These are phyloP conservation scores for Epinotia ramella DNA, from an alignment of 2,888 invertebrate genomes.

Conservation along the genomic window DNA sequence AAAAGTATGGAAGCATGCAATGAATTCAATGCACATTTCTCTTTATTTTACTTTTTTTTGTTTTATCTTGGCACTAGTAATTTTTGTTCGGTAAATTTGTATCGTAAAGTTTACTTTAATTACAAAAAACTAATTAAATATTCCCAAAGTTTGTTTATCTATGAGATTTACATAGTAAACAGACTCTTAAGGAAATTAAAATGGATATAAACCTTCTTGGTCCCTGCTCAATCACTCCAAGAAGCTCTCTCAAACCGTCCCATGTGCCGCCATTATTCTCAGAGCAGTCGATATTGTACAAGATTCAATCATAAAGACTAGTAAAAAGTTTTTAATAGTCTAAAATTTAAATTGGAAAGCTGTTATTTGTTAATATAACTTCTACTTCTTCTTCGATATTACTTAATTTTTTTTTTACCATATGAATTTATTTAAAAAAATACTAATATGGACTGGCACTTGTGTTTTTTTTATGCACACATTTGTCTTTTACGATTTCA, in stretches of 20 bases:
- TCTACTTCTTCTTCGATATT: not conserved
- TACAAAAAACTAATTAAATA: constrained; percentile 47
- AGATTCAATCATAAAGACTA: not conserved
- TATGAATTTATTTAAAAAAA: too few species aligned
- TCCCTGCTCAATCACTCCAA: constrained; percentile 84
- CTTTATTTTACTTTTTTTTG: constrained; percentile 30
- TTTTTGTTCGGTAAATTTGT: not conserved
- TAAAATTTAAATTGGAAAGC: not conserved
- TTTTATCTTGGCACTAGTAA: constrained; percentile 7
- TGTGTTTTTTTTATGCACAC: not conserved
- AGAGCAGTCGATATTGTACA: constrained; percentile 14
- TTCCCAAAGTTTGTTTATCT: constrained; percentile 58
- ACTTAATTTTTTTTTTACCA: too few species aligned
- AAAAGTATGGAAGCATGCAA: constrained; percentile 46
- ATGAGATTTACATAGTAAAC: constrained; percentile 77
- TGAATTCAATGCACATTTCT: constrained; percentile 37
- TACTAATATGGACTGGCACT: too few species aligned
- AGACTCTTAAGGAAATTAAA: constrained; percentile 84
- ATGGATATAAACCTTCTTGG: constrained; percentile 79
- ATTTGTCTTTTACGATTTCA: not conserved
- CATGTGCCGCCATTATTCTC: constrained; percentile 64
- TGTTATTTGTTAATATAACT: not conserved
- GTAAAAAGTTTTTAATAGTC: not conserved
- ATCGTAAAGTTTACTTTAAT: not conserved
- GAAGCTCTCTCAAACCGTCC: constrained; percentile 75